phyloP scores from a whole-genome alignment of 2,797 vertebrate genomes.

The Remorina albescens region DNA sequence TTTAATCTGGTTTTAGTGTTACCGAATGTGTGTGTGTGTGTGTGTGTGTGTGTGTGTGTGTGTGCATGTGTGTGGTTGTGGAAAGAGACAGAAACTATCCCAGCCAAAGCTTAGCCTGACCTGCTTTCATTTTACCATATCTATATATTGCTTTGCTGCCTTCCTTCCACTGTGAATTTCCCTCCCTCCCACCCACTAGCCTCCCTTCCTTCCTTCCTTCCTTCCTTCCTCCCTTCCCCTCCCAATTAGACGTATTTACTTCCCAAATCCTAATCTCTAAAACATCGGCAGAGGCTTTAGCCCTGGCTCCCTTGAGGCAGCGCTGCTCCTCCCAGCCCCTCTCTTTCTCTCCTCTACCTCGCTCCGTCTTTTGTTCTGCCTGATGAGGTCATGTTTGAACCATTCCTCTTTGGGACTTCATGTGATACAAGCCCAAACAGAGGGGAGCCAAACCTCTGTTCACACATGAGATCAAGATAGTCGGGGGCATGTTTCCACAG shows the following conservation, averaged over 20 bases:
- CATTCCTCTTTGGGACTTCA: slow-evolving; percentile 71
- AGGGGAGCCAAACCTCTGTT: slow-evolving; percentile 80
- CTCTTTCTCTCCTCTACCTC: slow-evolving; percentile 51
- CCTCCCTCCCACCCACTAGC: slow-evolving; percentile 50
- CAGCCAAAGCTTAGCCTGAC: slow-evolving; percentile 44
- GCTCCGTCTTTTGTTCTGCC: slow-evolving; percentile 74
- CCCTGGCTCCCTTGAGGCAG: slow-evolving; percentile 56
- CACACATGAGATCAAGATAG: slow-evolving; percentile 83
- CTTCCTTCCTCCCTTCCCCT: slow-evolving; percentile 56
- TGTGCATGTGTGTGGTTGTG: background rate
- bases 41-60: background rate
- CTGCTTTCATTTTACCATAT: slow-evolving; percentile 53
- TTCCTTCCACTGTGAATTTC: slow-evolving; percentile 55
- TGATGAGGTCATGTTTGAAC: slow-evolving; percentile 84
- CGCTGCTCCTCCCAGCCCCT: slow-evolving; percentile 48
- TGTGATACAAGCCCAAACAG: slow-evolving; percentile 84
- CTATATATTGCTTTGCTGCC: slow-evolving; percentile 53
- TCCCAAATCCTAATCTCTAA: slow-evolving; percentile 79
- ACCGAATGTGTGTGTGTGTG: background rate
- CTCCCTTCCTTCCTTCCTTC: slow-evolving; percentile 48
- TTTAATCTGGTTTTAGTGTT: background rate
- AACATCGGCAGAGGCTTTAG: slow-evolving; percentile 67
- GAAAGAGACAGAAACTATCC: slow-evolving; percentile 12
- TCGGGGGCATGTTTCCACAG: slow-evolving; percentile 81
- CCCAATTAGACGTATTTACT: slow-evolving; percentile 74